Conservation (phyloP, 2,888 invertebrate genomes). For the Furcula furcula region DNA sequence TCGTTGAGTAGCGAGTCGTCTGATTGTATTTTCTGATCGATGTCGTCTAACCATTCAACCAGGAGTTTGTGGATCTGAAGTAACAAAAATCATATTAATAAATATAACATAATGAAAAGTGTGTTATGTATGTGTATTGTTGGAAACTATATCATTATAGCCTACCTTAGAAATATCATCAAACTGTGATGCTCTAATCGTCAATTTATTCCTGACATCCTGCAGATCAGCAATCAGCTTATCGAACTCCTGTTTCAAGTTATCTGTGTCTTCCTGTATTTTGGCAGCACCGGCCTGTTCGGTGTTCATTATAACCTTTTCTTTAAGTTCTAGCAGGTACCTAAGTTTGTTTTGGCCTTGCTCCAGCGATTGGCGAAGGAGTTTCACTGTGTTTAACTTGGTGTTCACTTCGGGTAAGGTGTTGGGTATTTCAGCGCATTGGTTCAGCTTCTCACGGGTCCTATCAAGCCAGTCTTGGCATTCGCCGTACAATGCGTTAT, state of each 20-base stretch:
- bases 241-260: slow-evolving; percentile 94
- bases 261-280: slow-evolving; percentile 95
- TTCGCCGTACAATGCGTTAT: slow-evolving; percentile 94
- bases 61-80: slow-evolving; percentile 88
- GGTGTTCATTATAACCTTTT: slow-evolving; percentile 96
- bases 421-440: slow-evolving; percentile 90
- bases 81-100: no score
- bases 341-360: slow-evolving; percentile 88
- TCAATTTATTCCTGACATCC: slow-evolving; percentile 88
- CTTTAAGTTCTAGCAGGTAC: slow-evolving; percentile 91
- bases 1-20: slow-evolving; percentile 90
- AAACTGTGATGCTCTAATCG: slow-evolving; percentile 88
- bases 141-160: no score
- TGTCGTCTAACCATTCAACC: slow-evolving; percentile 93
- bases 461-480: slow-evolving; percentile 96
- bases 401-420: slow-evolving; percentile 92
- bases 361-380: slow-evolving; percentile 94
- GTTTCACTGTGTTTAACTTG: slow-evolving; percentile 92
- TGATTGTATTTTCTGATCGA: slow-evolving; percentile 90
- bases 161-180: slow-evolving; percentile 92
- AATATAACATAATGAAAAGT: no score
- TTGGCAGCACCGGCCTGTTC: slow-evolving; percentile 93
- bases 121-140: no score
- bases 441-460: slow-evolving; percentile 91
- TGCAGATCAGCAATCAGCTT: slow-evolving; percentile 91